phyloP scores from a whole-genome alignment of 2,113 vertebrate species.

The Phoxinus phoxinus region DNA sequence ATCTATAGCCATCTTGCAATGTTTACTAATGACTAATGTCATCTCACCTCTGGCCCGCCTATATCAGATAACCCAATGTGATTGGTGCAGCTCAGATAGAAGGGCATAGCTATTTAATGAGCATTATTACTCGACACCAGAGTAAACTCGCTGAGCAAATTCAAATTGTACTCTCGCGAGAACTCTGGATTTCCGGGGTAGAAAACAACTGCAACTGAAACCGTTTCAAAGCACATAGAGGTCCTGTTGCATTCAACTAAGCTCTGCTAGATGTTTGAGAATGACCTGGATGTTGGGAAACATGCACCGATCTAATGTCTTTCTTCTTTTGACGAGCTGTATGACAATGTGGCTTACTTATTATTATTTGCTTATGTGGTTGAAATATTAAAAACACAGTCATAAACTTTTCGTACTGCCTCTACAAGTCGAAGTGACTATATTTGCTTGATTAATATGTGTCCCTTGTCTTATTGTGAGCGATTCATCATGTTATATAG shows the following conservation, averaged over 20 bases:
- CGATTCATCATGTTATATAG: neutral
- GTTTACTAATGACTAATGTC: no score
- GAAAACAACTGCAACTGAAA: neutral
- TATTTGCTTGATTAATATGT: neutral
- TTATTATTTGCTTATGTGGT: neutral
- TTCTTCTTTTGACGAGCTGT: neutral
- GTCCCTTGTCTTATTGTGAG: neutral
- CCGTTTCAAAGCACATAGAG: neutral
- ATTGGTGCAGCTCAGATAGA: no score
- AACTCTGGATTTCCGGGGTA: no score
- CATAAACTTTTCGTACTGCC: neutral
- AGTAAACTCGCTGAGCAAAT: no score
- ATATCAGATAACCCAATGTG: no score
- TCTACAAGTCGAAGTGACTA: neutral
- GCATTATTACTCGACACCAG: no score
- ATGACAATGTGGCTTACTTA: neutral
- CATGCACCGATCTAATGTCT: neutral
- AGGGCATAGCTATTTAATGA: no score
- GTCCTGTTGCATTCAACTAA: neutral
- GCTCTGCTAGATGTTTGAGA: neutral
- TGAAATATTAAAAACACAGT: neutral
- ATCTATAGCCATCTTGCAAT: no score
- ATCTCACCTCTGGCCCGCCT: no score
- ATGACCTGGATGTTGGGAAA: slow-evolving; percentile 7
- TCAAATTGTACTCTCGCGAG: no score